Evolutionary conservation across 2,113 vertebrate genomes (phyloP).

Genomic region (Lepus europaeus): DNA sequence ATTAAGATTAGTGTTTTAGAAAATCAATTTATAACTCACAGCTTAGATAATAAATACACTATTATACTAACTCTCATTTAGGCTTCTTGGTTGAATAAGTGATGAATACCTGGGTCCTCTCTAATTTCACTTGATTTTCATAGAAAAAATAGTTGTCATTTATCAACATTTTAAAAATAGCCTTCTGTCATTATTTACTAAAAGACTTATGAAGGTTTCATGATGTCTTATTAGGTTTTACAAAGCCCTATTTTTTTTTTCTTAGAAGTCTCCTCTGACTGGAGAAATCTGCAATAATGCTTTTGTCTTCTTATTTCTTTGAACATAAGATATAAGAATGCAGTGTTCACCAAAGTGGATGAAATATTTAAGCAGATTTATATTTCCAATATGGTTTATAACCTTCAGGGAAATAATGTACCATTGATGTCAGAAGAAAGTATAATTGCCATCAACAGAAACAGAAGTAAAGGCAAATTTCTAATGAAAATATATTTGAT

Average conservation of each 20-base stretch:
- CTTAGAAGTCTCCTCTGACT: neutral
- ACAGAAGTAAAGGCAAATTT: neutral
- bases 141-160: neutral
- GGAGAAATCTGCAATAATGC: neutral
- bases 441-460: neutral
- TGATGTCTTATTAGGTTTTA: neutral
- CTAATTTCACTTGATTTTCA: constrained; percentile 29
- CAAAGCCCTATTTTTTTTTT: neutral
- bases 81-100: neutral
- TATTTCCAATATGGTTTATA: neutral
- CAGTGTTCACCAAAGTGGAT: neutral
- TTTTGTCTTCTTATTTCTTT: neutral
- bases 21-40: neutral
- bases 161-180: neutral
- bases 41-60: neutral
- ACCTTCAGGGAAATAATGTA: neutral
- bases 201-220: neutral
- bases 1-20: neutral
- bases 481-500: neutral
- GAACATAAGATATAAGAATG: neutral
- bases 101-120: neutral
- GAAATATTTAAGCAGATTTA: neutral
- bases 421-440: neutral
- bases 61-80: neutral
- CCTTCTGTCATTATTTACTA: neutral